phyloP scores from a whole-genome alignment of 2,113 vertebrate genomes.

The Chascanopsetta lugubris region DNA sequence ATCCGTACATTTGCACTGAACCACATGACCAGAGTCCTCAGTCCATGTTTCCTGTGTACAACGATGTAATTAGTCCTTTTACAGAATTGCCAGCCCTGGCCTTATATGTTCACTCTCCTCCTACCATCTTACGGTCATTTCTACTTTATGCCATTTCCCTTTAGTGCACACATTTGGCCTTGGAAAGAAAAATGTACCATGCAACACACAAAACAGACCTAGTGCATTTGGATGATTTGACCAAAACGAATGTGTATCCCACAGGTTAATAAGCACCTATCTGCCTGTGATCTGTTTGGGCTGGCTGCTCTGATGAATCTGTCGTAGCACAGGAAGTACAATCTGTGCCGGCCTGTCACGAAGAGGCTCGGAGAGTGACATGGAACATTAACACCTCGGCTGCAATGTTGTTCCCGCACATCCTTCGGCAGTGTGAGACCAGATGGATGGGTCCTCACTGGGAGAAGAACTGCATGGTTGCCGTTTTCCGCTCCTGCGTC shows the following conservation, averaged over 20 bases:
- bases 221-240: constrained; percentile 6
- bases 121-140: neutral
- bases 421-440: constrained; percentile 66
- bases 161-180: neutral
- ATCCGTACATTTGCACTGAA: too few relatives aligned
- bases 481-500: constrained; percentile 13
- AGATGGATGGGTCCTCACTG: constrained; percentile 64
- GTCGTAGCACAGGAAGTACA: constrained; percentile 49
- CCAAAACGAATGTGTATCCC: neutral
- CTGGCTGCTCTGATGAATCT: constrained; percentile 34
- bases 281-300: constrained; percentile 18
- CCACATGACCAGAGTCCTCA: too few relatives aligned
- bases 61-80: too few relatives aligned
- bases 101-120: too few relatives aligned
- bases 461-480: constrained; percentile 23
- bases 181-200: neutral
- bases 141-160: neutral
- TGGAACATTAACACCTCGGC: constrained; percentile 70
- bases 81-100: too few relatives aligned
- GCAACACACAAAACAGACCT: neutral
- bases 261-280: constrained; percentile 3
- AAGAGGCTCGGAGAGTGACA: constrained; percentile 60
- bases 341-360: constrained; percentile 40
- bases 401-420: constrained; percentile 64
- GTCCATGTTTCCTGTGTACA: too few relatives aligned